Evolutionary conservation across 2,113 vertebrate genomes (phyloP).

Genomic region (Diphyllodes magnificus): DNA sequence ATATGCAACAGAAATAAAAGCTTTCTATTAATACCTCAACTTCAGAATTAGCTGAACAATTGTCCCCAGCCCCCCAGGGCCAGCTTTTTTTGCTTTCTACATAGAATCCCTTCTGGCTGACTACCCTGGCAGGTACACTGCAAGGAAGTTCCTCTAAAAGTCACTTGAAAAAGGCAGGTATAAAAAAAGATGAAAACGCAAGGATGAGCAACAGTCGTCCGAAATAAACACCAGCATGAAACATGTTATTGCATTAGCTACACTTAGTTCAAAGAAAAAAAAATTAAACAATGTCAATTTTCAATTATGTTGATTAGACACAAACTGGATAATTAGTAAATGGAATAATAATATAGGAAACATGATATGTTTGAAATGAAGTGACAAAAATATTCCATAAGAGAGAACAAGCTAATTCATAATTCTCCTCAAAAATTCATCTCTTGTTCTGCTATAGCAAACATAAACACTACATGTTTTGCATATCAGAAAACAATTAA

Average conservation of each 20-base stretch:
- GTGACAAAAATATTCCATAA: neutral
- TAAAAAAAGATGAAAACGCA: neutral
- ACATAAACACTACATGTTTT: neutral
- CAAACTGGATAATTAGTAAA: slow-evolving; percentile 25
- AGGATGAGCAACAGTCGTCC: fast-evolving
- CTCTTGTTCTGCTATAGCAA: neutral
- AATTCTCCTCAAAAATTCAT: slow-evolving; percentile 2
- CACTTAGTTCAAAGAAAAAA: neutral
- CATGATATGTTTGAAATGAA: neutral
- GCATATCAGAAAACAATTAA: slow-evolving; percentile 2
- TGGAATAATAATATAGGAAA: slow-evolving; percentile 9
- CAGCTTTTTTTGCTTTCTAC: neutral
- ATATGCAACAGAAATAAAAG: neutral
- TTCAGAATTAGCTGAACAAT: neutral
- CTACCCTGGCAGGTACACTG: neutral
- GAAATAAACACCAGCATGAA: neutral
- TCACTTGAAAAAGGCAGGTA: neutral
- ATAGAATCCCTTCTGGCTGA: neutral
- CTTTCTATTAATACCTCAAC: neutral
- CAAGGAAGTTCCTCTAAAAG: neutral
- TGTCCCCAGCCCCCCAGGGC: neutral
- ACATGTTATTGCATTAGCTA: neutral
- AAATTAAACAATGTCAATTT: neutral
- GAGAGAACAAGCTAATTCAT: neutral
- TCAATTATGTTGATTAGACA: slow-evolving; percentile 6